A percentile compares a stretch with the other conserved stretches of the same genome.
Evolutionary conservation across 1,140 invertebrate species (phyloP).

Genomic region (Drosophila quadrilineata): DNA sequence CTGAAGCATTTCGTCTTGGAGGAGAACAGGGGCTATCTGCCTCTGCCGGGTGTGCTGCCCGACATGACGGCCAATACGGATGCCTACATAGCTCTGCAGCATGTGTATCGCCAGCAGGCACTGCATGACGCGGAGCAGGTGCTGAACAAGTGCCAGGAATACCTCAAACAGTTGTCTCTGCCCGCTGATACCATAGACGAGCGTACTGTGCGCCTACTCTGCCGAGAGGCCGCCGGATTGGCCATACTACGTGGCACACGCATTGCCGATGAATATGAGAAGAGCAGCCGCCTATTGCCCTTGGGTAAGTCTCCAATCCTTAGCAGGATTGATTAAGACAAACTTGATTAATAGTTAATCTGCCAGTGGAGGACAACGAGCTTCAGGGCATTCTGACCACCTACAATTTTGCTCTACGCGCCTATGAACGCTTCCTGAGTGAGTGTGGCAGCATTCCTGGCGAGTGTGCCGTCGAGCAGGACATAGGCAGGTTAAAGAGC

Average conservation of each 20-base stretch:
- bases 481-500: constrained; percentile 92
- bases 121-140: constrained; percentile 90
- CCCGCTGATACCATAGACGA: constrained; percentile 89
- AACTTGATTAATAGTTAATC: no score
- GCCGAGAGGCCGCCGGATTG: constrained; percentile 91
- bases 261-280: constrained; percentile 89
- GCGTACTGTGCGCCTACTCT: constrained; percentile 90
- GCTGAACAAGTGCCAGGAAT: constrained; percentile 89
- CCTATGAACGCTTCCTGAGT: constrained; percentile 93
- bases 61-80: constrained; percentile 99
- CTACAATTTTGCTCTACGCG: constrained; percentile 95
- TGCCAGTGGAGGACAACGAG: constrained; percentile 71
- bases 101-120: constrained; percentile 93
- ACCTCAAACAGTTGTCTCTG: constrained; percentile 89
- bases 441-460: constrained; percentile 96
- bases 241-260: constrained; percentile 90
- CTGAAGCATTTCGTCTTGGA: constrained; percentile 94
- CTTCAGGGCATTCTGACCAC: constrained; percentile 93
- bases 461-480: constrained; percentile 93
- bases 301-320: constrained; percentile 57
- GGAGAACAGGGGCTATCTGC: constrained; percentile 91
- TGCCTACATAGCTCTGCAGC: constrained; percentile 95
- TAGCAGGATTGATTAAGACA: no score
- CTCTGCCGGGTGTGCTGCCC: constrained; percentile 94
- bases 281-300: constrained; percentile 64